These are phyloP conservation scores for Harpegnathos saltator DNA, from an alignment of 1,140 invertebrate species.

Conservation along the genomic window DNA sequence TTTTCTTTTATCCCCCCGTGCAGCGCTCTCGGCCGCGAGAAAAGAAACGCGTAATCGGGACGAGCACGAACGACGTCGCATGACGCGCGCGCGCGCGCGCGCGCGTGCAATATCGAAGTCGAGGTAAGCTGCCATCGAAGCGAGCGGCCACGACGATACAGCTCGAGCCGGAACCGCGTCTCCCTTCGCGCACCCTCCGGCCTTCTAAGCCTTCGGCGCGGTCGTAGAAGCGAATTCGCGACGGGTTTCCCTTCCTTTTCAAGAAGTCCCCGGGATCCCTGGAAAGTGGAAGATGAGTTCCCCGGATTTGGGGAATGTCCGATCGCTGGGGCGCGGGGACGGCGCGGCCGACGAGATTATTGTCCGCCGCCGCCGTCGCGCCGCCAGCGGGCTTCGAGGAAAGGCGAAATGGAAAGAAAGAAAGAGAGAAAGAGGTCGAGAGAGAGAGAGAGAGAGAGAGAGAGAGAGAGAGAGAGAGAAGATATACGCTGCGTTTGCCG, in stretches of 20 bases:
- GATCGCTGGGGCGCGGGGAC: not conserved
- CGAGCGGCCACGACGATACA: conserved; percentile 1
- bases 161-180: not conserved
- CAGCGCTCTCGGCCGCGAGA: no score
- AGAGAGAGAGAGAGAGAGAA: conserved; percentile 8
- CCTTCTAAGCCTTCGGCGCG: conserved; percentile 21
- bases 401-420: not conserved
- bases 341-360: conserved; percentile 53
- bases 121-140: conserved; percentile 6
- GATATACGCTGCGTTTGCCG: conserved; percentile 49
- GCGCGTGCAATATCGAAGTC: not conserved
- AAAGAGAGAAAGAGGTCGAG: not conserved
- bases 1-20: no score
- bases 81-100: not conserved
- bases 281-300: conserved; percentile 65
- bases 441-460: conserved; percentile 16
- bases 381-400: not conserved
- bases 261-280: conserved; percentile 40
- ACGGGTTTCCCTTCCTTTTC: conserved; percentile 44
- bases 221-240: conserved; percentile 52
- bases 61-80: no score
- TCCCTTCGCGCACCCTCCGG: not conserved
- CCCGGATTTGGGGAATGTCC: conserved; percentile 64
- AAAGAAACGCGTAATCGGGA: no score
- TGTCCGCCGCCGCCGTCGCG: conserved; percentile 27